These are phyloP conservation scores for Sula dactylatra DNA, from an alignment of 2,113 vertebrate species.

Conservation along the genomic window DNA sequence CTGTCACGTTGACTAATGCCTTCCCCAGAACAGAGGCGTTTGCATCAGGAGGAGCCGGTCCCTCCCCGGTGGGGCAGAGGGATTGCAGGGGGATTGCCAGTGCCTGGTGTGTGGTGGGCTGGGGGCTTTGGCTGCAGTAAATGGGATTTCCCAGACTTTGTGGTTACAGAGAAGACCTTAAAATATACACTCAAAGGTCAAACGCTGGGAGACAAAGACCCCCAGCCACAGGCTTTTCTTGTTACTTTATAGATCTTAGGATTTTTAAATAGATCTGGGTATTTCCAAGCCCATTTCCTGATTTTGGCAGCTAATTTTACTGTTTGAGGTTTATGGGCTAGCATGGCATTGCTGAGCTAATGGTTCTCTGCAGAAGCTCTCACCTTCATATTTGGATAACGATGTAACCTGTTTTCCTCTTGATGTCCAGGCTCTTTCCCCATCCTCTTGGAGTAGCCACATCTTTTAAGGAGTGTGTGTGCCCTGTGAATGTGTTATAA, in stretches of 20 bases:
- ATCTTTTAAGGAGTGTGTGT: neutral
- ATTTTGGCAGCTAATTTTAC: neutral
- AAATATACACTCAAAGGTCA: neutral
- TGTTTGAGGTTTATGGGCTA: neutral
- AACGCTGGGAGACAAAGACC: neutral
- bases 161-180: neutral
- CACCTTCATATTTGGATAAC: fast-evolving
- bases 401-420: neutral
- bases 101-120: neutral
- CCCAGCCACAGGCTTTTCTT: neutral
- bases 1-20: neutral
- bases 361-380: neutral
- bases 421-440: neutral
- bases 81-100: neutral
- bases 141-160: neutral
- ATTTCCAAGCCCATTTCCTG: neutral
- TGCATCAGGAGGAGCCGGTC: neutral
- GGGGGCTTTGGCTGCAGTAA: neutral
- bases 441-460: neutral
- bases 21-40: neutral
- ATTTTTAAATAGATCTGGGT: neutral
- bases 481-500: neutral
- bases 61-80: neutral
- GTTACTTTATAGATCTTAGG: neutral
- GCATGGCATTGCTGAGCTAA: neutral